These are phyloP conservation scores for Psittacula derbiana DNA, from an alignment of 2,797 vertebrate species.

Conservation along the genomic window DNA sequence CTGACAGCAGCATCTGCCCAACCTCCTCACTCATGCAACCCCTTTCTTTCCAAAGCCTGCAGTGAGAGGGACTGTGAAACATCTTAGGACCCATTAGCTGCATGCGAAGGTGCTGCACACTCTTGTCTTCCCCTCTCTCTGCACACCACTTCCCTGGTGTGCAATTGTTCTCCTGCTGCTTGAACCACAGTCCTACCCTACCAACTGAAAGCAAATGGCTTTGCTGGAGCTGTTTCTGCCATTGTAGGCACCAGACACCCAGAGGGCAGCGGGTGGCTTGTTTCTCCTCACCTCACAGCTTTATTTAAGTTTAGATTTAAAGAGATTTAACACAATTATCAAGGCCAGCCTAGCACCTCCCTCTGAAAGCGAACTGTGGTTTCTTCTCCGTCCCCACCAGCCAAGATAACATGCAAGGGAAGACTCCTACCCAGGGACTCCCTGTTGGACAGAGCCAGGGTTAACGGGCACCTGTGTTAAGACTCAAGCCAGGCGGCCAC, in stretches of 20 bases:
- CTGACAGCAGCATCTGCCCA: neutral
- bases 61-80: neutral
- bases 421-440: neutral
- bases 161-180: neutral
- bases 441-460: neutral
- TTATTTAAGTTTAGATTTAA: neutral
- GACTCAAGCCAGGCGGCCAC: neutral
- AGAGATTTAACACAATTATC: neutral
- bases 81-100: neutral
- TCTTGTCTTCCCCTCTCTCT: neutral
- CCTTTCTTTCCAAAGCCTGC: neutral
- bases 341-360: neutral
- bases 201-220: neutral
- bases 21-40: neutral
- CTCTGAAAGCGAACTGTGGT: neutral
- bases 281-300: neutral
- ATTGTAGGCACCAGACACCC: neutral
- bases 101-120: neutral
- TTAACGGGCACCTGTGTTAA: fast-evolving
- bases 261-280: neutral
- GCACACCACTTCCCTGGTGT: neutral
- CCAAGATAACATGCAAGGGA: neutral
- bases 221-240: neutral
- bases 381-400: neutral
- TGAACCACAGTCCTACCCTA: neutral